Percentiles rank a stretch among this genome's conserved stretches.
These are phyloP conservation scores for Pholis gunnellus DNA, from an alignment of 2,113 vertebrate species.

Conservation along the genomic window DNA sequence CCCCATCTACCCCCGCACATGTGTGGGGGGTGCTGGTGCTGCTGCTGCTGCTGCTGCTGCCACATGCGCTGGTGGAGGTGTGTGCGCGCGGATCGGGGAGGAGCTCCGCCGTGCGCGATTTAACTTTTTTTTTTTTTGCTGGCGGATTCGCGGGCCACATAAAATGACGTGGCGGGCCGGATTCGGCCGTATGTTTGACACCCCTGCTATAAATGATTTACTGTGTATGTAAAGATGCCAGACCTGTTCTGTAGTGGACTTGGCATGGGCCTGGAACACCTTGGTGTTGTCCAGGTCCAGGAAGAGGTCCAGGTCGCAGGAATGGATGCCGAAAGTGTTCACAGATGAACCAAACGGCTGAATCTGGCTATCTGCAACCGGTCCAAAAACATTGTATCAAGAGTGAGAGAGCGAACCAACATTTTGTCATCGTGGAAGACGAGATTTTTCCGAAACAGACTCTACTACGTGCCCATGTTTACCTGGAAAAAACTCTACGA, in stretches of 20 bases:
- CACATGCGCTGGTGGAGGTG: too few species aligned
- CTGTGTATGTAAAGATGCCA: neutral
- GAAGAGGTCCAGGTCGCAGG: conserved; percentile 93
- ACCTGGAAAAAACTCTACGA: conserved; percentile 92
- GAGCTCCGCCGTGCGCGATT: too few species aligned
- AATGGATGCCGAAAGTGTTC: conserved; percentile 90
- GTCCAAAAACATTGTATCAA: neutral
- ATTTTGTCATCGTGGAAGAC: neutral
- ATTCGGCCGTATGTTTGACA: too few species aligned
- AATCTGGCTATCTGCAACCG: conserved; percentile 86
- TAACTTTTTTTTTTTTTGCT: too few species aligned
- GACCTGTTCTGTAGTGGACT: conserved; percentile 75
- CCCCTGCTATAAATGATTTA: neutral
- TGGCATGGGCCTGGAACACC: conserved; percentile 82
- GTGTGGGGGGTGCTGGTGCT: too few species aligned
- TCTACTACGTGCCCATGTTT: neutral
- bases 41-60: too few species aligned
- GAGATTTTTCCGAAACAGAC: neutral
- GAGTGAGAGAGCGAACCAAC: neutral
- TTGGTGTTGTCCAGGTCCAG: conserved; percentile 90
- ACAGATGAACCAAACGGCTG: conserved; percentile 92
- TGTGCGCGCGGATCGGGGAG: too few species aligned
- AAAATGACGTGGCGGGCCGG: too few species aligned
- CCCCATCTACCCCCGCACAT: neutral
- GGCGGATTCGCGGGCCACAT: too few species aligned